Conservation (phyloP, 2,113 vertebrate genomes). For the Sander vitreus region DNA sequence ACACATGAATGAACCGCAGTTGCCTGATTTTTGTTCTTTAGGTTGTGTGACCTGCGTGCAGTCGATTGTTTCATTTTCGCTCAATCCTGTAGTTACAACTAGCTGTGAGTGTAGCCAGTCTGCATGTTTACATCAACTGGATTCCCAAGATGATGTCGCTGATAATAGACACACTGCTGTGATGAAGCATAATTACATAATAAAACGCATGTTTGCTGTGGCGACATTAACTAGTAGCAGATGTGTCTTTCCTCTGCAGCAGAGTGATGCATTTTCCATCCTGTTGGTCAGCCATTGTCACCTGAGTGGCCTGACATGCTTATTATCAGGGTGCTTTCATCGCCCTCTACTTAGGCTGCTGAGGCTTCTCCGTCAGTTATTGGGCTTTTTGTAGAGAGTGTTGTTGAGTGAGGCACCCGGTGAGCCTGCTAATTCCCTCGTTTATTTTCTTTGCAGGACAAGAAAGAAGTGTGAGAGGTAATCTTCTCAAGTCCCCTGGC, state of each 20-base stretch:
- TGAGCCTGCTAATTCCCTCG: conserved; percentile 39
- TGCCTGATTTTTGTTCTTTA: not conserved
- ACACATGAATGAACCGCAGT: not conserved
- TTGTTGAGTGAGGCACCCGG: conserved; percentile 35
- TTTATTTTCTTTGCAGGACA: conserved; percentile 52
- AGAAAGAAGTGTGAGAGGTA: conserved; percentile 45
- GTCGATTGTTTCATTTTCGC: conserved; percentile 8
- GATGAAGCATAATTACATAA: conserved; percentile 20
- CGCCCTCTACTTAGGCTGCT: conserved; percentile 48
- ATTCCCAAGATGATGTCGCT: not conserved
- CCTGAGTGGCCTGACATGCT: conserved; percentile 39
- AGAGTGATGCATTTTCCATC: conserved; percentile 23
- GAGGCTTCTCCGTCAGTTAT: conserved; percentile 44
- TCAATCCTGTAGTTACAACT: conserved; percentile 1
- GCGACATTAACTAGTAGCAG: conserved; percentile 34
- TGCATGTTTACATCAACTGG: conserved; percentile 23
- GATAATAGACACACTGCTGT: not conserved
- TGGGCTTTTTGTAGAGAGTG: conserved; percentile 27
- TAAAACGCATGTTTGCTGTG: conserved; percentile 20
- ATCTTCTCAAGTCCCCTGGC: conserved; percentile 45
- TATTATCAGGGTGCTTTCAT: conserved; percentile 58
- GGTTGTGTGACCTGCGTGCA: not conserved
- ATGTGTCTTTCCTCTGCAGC: conserved; percentile 19
- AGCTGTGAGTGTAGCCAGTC: not conserved
- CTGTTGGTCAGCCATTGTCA: conserved; percentile 40